phyloP scores from a whole-genome alignment of 2,797 vertebrate species.

The Oophaga sylvatica region DNA sequence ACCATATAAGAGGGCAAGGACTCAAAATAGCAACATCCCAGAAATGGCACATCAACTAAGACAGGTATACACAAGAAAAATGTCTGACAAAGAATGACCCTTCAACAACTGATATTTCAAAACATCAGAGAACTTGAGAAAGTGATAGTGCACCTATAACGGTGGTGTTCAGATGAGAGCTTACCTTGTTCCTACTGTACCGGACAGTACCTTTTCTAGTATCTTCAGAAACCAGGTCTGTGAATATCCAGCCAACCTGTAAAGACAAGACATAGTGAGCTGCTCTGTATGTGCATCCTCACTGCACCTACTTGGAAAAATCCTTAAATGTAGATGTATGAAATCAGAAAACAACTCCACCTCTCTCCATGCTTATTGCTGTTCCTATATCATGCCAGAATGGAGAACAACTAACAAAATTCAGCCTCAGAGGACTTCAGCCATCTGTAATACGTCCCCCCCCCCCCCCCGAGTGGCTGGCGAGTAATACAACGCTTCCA shows the following conservation, averaged over 20 bases:
- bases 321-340: neutral
- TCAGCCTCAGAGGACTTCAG: too few species aligned
- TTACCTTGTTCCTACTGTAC: slow-evolving; percentile 91
- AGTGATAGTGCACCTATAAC: too few species aligned
- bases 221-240: slow-evolving; percentile 94
- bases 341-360: neutral
- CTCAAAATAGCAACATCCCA: too few species aligned
- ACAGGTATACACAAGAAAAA: too few species aligned
- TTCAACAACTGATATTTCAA: neutral
- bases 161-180: slow-evolving; percentile 9
- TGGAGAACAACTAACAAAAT: too few species aligned
- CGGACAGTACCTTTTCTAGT: slow-evolving; percentile 95
- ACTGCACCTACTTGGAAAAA: neutral
- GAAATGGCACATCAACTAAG: too few species aligned
- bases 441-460: too few species aligned
- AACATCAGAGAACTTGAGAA: neutral
- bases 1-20: too few species aligned
- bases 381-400: too few species aligned
- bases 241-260: slow-evolving; percentile 97
- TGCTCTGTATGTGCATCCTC: neutral
- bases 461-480: too few species aligned
- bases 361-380: too few species aligned
- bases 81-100: neutral
- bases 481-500: too few species aligned
- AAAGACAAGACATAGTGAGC: neutral